Evolutionary conservation across 2,888 invertebrate genomes (phyloP), one percentile per base, ranked within the genome.

Genomic region (Hypomecis atomaria): DNA sequence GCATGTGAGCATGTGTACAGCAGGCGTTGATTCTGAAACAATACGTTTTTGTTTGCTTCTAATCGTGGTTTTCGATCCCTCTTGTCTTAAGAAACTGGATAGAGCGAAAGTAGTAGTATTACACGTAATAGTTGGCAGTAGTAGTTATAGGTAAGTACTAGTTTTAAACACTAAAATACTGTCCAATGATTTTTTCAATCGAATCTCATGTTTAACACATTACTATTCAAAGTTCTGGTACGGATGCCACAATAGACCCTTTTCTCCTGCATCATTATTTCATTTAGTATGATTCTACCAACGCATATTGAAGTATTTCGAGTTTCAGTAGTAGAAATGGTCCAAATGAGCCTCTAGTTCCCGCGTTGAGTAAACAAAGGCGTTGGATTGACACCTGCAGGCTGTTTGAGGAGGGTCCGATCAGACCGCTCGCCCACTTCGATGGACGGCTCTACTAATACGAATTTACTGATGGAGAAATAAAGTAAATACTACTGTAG

Each of bases 381-480:
- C 65, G 59, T 65, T 66, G 62, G 69, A 65, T 64, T 67, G 71
- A 68, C 71, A 71, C 68, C 63, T 66, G 68, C 64, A 62, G 43
- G 59, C 57, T 42, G 59, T 63, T 62, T 73, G 74, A 74, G 73
- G 50, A 71, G 71, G 74, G 74, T 73, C 49, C 62, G 50, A 68
- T 67, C 69, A 64, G 61, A 64, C 71, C 71, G 49, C 55, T 59
- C 64, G 45, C 48, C 44, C 44, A 13, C 42, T 65, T 69, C 71
- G 67, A 71, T 70, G 59, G 62, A 70, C 13, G 66, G 69, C 62
- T 47, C 8, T 53, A 37, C 42, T 54, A 58, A 58, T 54, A 38
- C 49, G 63, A 59, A 40, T 63, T 63, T 55, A 59, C 54, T 50
- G 38, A 49, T 11, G 37, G 37, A 44, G 8, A 54, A 60, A 55